Percentiles rank a stretch among this genome's conserved stretches.
These are phyloP conservation scores for Anarsia innoxiella DNA, from an alignment of 2,888 invertebrate species.

Conservation along the genomic window DNA sequence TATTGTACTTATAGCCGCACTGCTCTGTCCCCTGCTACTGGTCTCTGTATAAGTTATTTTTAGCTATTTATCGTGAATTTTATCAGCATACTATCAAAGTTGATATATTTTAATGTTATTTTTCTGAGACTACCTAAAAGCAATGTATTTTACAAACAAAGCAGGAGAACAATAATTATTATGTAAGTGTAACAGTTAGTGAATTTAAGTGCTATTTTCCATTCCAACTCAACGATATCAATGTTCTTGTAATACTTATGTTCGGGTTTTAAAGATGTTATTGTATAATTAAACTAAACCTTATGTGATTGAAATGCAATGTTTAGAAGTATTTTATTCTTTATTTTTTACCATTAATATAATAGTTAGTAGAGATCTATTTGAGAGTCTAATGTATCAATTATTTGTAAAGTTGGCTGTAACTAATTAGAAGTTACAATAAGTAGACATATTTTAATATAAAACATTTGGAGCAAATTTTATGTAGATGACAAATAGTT, in stretches of 20 bases:
- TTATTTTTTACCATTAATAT: conserved; percentile 75
- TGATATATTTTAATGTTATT: conserved; percentile 70
- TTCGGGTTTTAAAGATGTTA: conserved; percentile 73
- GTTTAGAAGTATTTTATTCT: conserved; percentile 76
- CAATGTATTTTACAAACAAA: conserved; percentile 74
- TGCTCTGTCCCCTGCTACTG: conserved; percentile 73
- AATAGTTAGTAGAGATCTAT: conserved; percentile 76
- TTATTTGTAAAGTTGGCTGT: conserved; percentile 76
- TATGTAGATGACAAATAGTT: conserved; percentile 74
- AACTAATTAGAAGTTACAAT: conserved; percentile 74
- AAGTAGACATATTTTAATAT: conserved; percentile 75
- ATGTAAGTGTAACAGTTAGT: conserved; percentile 75
- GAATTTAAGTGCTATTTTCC: conserved; percentile 76
- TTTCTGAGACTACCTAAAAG: conserved; percentile 71
- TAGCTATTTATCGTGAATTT: conserved; percentile 59
- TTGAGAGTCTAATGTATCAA: conserved; percentile 76
- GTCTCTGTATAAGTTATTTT: conserved; percentile 55
- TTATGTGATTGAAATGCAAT: conserved; percentile 76
- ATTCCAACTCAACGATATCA: conserved; percentile 75
- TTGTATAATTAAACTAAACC: conserved; percentile 74
- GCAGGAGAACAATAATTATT: conserved; percentile 75
- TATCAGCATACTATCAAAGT: conserved; percentile 60
- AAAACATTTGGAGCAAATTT: conserved; percentile 74
- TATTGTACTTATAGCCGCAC: conserved; percentile 44
- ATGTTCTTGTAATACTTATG: conserved; percentile 72